Evolutionary conservation across 2,113 vertebrate species (phyloP), one percentile per base, ranked within the genome.

Genomic region (Excalfactoria chinensis): DNA sequence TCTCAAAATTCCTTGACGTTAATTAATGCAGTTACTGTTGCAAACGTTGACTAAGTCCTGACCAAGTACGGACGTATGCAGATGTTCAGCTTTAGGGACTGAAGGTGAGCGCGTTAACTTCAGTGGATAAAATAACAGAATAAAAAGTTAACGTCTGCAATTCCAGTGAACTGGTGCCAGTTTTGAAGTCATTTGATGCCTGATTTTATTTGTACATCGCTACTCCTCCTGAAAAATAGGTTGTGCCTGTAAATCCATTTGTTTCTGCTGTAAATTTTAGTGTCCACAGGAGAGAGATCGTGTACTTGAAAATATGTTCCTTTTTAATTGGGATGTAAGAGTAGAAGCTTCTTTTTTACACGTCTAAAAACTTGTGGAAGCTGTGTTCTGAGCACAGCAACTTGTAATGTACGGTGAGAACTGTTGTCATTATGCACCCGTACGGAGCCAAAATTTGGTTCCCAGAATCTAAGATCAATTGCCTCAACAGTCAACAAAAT

Each of bases 211-310:
- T 90, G 68, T 80, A 34, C n/a, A 23, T 91, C 44, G 16, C 44
- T 58, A 0, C 35, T 62, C 5, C 1, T 76, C 32, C 64, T 66
- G n/a, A 25, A 23, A 35, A 0, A n/a, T 34, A 53, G 51, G 75
- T 25, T 49, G 53, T 40, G 63, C 44, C 55, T 87, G 28, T 82
- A 90, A 86, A 93, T 86, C 41, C 51, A 56, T 2, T 68, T 80
- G 78, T 32, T 86, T 92, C 83, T 74, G 46, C 18, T 68, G 64
- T 69, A 73, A 13, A 5, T 89, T 86, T 85, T 88, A 80, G 78
- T 59, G 22, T 74, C 76, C 3, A 0, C 59, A 73, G 60, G 34
- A 70, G 84, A 63, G 81, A 60, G 12, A 70, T n/a, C 55, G 89
- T 43, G 46, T 79, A 19, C 68, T 79, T 84, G 59, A 84, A 93